These are phyloP conservation scores for Ochropleura leucogaster DNA, from an alignment of 2,888 invertebrate species.

Conservation along the genomic window DNA sequence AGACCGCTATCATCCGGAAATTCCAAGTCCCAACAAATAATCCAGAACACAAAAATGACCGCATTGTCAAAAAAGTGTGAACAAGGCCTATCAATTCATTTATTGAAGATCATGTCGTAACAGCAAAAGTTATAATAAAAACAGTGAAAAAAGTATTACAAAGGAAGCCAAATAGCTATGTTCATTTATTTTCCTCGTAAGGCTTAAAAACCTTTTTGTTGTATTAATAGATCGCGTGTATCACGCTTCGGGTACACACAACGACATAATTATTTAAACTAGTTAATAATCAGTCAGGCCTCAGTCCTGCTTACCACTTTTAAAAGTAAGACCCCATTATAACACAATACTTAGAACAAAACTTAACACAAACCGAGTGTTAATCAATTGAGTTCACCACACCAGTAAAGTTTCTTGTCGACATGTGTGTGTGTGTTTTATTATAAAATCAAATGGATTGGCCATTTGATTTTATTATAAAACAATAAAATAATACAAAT, in stretches of 20 bases:
- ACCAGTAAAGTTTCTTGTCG: background rate
- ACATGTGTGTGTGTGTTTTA: no score
- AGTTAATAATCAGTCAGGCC: constrained; percentile 34
- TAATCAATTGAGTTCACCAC: background rate
- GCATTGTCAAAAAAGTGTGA: background rate
- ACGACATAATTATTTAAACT: constrained; percentile 62
- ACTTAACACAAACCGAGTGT: background rate
- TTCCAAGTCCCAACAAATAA: no score
- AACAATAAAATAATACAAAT: background rate
- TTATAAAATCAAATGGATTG: no score
- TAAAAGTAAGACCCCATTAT: background rate
- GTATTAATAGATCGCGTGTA: constrained; percentile 67
- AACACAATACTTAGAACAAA: background rate
- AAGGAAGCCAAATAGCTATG: constrained; percentile 33
- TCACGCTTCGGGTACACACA: constrained; percentile 62
- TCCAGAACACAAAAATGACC: background rate
- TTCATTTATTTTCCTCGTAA: constrained; percentile 46
- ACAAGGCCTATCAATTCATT: background rate
- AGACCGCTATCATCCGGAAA: no score
- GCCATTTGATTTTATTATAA: no score
- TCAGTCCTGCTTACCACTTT: constrained; percentile 20
- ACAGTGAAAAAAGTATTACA: constrained; percentile 24
- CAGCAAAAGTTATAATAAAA: constrained; percentile 8
- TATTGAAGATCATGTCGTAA: background rate
- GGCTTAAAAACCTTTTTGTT: constrained; percentile 56